Percentiles rank a stretch among this genome's conserved stretches.
phyloP scores from a whole-genome alignment of 2,888 invertebrate genomes.

The Rhagophthalmus giganteus region DNA sequence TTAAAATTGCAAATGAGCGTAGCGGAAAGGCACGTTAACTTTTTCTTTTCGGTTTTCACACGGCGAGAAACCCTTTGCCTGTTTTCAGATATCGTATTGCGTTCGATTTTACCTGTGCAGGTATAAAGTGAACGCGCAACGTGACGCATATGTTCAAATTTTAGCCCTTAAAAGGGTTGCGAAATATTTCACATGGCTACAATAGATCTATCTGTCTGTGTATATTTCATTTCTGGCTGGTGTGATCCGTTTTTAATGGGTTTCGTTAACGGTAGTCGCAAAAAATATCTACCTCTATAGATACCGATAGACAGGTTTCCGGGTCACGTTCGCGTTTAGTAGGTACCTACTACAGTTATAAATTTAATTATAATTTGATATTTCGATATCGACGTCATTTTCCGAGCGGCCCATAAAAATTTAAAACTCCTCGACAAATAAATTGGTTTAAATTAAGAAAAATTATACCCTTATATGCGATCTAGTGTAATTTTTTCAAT shows the following conservation, averaged over 20 bases:
- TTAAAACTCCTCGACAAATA: too few species aligned
- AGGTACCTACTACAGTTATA: too few species aligned
- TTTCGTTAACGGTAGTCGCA: slow-evolving; percentile 28
- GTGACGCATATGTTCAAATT: slow-evolving; percentile 43
- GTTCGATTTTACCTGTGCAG: slow-evolving; percentile 37
- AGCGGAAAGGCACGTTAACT: slow-evolving; percentile 44
- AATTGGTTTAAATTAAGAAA: slow-evolving; percentile 13
- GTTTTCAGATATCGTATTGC: slow-evolving; percentile 32
- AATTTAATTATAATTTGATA: too few species aligned
- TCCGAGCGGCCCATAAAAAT: too few species aligned
- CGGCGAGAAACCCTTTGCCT: slow-evolving; percentile 33
- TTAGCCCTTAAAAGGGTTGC: slow-evolving; percentile 41
- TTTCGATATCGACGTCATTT: too few species aligned
- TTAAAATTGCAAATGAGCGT: slow-evolving; percentile 47
- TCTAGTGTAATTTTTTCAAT: too few species aligned
- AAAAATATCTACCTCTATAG: slow-evolving; percentile 23
- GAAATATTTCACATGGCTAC: slow-evolving; percentile 43
- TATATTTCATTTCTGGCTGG: slow-evolving; percentile 31
- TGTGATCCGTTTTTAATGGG: slow-evolving; percentile 25
- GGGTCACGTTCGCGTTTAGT: too few species aligned
- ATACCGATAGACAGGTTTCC: slow-evolving; percentile 16
- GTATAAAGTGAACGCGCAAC: slow-evolving; percentile 34
- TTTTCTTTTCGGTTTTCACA: slow-evolving; percentile 41
- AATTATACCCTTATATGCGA: slow-evolving; percentile 15
- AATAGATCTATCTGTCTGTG: slow-evolving; percentile 40